Conservation (phyloP, 2,888 invertebrate genomes). For the Hirtodrosophila cameraria region DNA sequence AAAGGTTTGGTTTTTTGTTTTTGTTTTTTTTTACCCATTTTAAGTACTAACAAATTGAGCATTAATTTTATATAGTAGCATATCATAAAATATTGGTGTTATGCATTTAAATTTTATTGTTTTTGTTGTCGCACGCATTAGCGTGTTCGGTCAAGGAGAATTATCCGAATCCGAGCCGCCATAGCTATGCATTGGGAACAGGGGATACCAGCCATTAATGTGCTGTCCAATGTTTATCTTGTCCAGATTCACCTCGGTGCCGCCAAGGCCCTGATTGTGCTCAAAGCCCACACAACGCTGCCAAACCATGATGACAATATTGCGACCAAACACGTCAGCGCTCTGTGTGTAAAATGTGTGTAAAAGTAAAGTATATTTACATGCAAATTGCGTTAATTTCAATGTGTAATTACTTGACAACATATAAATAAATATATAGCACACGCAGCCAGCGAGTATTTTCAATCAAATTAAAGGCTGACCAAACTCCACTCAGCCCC, state of each 20-base stretch:
- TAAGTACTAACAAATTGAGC: conserved; percentile 76
- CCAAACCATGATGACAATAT: conserved; percentile 96
- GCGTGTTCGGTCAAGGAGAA: conserved; percentile 84
- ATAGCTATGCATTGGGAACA: conserved; percentile 93
- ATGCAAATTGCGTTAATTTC: conserved; percentile 56
- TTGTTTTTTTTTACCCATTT: conserved; percentile 22
- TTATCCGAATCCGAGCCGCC: conserved; percentile 87
- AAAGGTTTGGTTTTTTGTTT: conserved; percentile 10
- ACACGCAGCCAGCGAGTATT: not conserved
- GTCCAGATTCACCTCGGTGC: conserved; percentile 93
- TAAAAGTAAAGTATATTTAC: conserved; percentile 44
- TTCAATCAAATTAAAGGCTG: conserved; percentile 7
- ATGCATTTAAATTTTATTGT: conserved; percentile 61
- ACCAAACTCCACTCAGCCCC: not conserved
- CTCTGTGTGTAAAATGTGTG: conserved; percentile 83
- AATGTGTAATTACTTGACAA: conserved; percentile 45
- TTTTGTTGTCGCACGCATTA: conserved; percentile 33
- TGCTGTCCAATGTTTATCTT: conserved; percentile 90
- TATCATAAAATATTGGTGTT: conserved; percentile 53
- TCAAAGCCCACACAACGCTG: conserved; percentile 94
- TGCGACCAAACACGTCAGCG: conserved; percentile 90
- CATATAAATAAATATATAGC: conserved; percentile 46
- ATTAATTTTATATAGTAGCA: conserved; percentile 54
- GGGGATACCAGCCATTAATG: conserved; percentile 95
- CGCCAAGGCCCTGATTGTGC: conserved; percentile 92